A percentile compares a stretch with the other conserved stretches of the same genome.
Evolutionary conservation across 2,113 vertebrate species (phyloP).

Genomic region (Dipodomys merriami): DNA sequence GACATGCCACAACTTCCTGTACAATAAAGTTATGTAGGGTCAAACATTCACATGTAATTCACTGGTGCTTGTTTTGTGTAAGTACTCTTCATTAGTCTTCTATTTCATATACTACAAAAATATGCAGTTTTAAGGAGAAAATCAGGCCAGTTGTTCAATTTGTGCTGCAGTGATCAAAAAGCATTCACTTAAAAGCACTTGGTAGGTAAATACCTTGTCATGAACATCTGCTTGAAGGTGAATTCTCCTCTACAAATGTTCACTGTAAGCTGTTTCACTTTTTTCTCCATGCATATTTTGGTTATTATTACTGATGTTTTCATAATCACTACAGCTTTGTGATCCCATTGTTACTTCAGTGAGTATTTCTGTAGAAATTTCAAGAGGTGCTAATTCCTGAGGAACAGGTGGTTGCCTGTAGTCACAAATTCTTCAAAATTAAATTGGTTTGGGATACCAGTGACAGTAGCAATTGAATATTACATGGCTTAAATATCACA

Average conservation of each 20-base stretch:
- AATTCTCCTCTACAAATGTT: neutral
- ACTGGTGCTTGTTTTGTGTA: neutral
- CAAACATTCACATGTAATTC: constrained; percentile 11
- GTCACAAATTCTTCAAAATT: neutral
- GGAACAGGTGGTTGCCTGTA: constrained; percentile 9
- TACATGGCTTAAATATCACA: neutral
- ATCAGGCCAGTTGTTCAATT: constrained; percentile 18
- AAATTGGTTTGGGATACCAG: neutral
- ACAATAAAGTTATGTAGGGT: constrained; percentile 20
- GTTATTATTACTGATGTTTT: neutral
- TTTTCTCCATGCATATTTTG: neutral
- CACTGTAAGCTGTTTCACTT: neutral
- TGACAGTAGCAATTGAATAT: neutral
- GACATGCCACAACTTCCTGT: neutral
- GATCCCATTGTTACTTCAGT: neutral
- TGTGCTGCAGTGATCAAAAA: neutral
- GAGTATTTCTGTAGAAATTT: neutral
- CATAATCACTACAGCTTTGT: neutral
- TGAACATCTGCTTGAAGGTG: neutral
- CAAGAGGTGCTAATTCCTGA: neutral
- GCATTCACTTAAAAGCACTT: neutral
- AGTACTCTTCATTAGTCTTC: constrained; percentile 22
- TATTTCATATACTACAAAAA: neutral
- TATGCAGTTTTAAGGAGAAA: constrained; percentile 37
- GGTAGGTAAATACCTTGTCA: neutral